phyloP scores from a whole-genome alignment of 2,888 invertebrate genomes.

The Buathra laborator region DNA sequence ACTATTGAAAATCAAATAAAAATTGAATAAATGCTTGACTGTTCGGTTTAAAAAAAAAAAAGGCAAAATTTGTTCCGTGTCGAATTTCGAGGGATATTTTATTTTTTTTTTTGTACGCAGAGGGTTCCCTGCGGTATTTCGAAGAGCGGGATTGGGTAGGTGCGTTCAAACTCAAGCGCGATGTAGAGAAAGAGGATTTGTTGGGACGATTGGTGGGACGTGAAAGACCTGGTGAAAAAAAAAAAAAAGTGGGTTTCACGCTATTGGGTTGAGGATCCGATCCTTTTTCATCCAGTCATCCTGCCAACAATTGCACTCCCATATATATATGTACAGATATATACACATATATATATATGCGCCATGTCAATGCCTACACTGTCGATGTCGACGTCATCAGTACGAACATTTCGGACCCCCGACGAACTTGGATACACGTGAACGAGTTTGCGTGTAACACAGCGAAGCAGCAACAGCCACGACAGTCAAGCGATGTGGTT shows the following conservation, averaged over 20 bases:
- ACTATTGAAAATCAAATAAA: neutral
- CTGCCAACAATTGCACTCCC: constrained; percentile 35
- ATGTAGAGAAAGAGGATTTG: constrained; percentile 28
- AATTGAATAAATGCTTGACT: neutral
- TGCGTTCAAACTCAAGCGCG: neutral
- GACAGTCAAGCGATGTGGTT: constrained; percentile 54
- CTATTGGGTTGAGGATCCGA: constrained; percentile 56
- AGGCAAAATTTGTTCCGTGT: neutral
- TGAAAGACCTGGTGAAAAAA: constrained; percentile 40
- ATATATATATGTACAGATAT: neutral
- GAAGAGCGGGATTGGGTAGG: neutral
- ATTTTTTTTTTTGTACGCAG: neutral
- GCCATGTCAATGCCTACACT: neutral
- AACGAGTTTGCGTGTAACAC: constrained; percentile 61
- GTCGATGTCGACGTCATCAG: constrained; percentile 41
- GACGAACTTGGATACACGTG: constrained; percentile 45
- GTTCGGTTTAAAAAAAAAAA: neutral
- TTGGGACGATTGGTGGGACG: constrained; percentile 29
- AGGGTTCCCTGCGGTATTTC: neutral
- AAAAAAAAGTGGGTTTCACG: constrained; percentile 35
- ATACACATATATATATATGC: neutral
- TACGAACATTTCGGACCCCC: constrained; percentile 39
- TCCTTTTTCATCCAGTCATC: constrained; percentile 52
- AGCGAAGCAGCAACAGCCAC: constrained; percentile 20
- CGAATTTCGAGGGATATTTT: neutral